Base-by-base conservation (phyloP, 35 echinoderm and acorn worm genomes). In the Heliocidaris tuberculata region DNA sequence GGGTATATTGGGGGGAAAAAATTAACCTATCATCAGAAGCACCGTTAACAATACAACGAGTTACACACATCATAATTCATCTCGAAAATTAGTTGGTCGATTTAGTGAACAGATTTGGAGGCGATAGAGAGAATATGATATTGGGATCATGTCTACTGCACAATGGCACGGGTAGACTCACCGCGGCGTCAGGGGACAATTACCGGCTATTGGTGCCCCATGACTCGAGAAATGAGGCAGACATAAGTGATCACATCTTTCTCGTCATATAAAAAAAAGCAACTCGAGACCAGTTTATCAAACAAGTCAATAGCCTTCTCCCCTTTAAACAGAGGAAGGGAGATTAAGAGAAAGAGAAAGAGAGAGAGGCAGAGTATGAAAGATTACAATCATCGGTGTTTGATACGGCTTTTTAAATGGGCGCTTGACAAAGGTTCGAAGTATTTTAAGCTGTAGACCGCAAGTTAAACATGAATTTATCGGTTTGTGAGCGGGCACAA, bases 401-500 rank as follows among this genome's bases (percentile, higher is more conserved):
- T 93, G 31, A 78, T 89, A 42, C 87, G 32, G 32, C 87, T 56
- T 59, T 93, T 49, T 59, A 93, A 50, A 89, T 89, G 47, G 24
- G 47, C 15, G 87, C 91, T 50, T 27, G 30, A 93, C 91, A 93
- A 93, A 93, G 49, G 91, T 93, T 21, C 29, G 48, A 93, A 93
- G 91, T 93, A 93, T 93, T 93, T 93, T 93, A 93, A 93, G 48
- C 91, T 32, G 13, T n/a, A 13, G 49, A 93, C 91, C 91, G 91
- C 91, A 93, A 93, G 91, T 93, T 93, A 93, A 93, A 93, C 91
- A 93, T 59, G 91, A 93, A 93, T 93, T 93, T 93, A 93, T 48
- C 91, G 91, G 91, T 93, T 93, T 93, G 91, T 93, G 91, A 93
- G 91, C 91, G 91, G 48, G 91, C 91, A 93, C 91, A 93, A 93